Percentiles rank a stretch among this genome's conserved stretches.
These are phyloP conservation scores for Ptiloglossa arizonensis DNA, from an alignment of 1,140 invertebrate genomes.

Conservation along the genomic window DNA sequence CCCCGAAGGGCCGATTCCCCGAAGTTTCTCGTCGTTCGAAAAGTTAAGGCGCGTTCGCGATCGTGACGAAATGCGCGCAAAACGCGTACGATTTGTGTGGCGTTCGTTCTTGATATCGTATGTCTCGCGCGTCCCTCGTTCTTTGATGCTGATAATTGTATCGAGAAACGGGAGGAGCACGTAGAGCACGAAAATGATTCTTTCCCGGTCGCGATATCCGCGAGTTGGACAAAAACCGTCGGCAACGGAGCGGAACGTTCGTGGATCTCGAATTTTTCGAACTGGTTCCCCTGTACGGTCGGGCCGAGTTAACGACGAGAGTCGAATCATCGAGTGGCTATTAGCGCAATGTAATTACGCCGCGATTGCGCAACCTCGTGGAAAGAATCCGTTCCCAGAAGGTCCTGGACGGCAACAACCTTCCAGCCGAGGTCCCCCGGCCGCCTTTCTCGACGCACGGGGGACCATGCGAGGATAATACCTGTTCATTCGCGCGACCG, in stretches of 20 bases:
- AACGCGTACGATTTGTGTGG: too few relatives aligned
- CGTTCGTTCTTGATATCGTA: too few relatives aligned
- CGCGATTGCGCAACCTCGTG: conserved; percentile 38
- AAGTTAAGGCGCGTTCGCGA: too few relatives aligned
- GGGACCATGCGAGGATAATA: not conserved
- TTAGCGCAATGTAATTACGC: conserved; percentile 44
- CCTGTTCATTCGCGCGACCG: not conserved
- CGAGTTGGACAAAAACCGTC: not conserved
- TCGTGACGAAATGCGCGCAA: too few relatives aligned
- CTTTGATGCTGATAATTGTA: too few relatives aligned
- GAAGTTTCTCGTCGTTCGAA: too few relatives aligned
- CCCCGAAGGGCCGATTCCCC: too few relatives aligned
- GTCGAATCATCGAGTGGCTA: conserved; percentile 54
- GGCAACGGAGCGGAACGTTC: conserved; percentile 10
- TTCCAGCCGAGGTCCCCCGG: not conserved
- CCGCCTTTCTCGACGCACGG: not conserved
- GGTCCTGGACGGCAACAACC: conserved; percentile 2
- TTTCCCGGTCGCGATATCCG: not conserved
- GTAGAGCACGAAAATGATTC: not conserved
- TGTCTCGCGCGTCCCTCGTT: too few relatives aligned
- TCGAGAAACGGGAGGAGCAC: too few relatives aligned
- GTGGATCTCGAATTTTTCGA: conserved; percentile 36
- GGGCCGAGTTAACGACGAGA: conserved; percentile 39
- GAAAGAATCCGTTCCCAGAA: conserved; percentile 41
- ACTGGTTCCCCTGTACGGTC: conserved; percentile 21